Evolutionary conservation across 64 coral and sea anemone species (phyloP).

Genomic region (Dendrophyllia cribrosa): DNA sequence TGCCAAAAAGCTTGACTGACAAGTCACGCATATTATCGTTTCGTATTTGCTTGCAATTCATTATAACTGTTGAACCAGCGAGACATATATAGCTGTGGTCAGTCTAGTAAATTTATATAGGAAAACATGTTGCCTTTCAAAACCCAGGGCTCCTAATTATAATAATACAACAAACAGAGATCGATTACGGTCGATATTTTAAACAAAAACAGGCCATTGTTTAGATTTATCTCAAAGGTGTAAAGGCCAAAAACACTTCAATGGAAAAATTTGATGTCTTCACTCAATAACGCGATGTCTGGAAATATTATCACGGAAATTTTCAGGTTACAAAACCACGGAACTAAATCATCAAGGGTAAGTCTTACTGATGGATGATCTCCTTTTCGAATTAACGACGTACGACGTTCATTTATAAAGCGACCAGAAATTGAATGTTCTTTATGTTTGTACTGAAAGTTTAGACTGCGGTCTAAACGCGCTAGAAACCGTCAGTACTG

Average conservation of each 20-base stretch:
- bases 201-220: background rate
- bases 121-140: background rate
- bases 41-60: no score
- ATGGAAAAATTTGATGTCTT: background rate
- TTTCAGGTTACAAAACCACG: background rate
- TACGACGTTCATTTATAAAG: no score
- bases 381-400: background rate
- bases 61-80: no score
- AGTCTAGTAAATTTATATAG: no score
- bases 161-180: background rate
- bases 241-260: background rate
- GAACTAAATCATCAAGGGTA: background rate
- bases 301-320: constrained; percentile 26
- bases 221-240: background rate
- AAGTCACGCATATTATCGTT: no score
- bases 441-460: background rate
- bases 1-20: no score
- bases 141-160: background rate
- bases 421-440: no score
- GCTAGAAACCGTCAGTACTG: no score
- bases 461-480: background rate
- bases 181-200: background rate
- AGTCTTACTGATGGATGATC: background rate
- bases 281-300: background rate
- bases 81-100: no score